Evolutionary conservation across 2,113 vertebrate genomes (phyloP).

Genomic region (Plotosus lineatus): DNA sequence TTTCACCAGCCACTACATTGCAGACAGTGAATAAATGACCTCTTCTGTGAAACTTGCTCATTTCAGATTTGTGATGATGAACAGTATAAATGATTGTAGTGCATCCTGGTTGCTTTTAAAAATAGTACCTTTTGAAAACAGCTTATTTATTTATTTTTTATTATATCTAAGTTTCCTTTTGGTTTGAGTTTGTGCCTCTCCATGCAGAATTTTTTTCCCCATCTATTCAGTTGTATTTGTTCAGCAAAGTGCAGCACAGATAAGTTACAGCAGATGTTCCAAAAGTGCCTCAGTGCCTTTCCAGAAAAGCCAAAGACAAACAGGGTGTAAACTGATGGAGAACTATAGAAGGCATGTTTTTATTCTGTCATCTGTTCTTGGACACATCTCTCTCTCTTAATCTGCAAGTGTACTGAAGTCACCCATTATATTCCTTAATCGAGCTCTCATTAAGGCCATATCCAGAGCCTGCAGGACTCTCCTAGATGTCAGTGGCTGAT

Average conservation of each 20-base stretch:
- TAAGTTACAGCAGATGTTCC: conserved; percentile 9
- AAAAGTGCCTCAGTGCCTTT: conserved; percentile 7
- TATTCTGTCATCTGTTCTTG: conserved; percentile 31
- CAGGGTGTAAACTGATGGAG: conserved; percentile 11
- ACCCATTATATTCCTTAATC: conserved; percentile 5
- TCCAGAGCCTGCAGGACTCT: conserved; percentile 12
- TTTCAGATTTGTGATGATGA: not conserved
- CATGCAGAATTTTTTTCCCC: not conserved
- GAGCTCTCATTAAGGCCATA: conserved; percentile 27
- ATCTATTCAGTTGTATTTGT: conserved; percentile 7
- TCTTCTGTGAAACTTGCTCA: not conserved
- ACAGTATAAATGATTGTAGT: not conserved
- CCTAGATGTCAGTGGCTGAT: conserved; percentile 25
- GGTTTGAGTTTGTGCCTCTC: not conserved
- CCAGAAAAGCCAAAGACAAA: conserved; percentile 16
- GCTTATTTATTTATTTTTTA: not conserved
- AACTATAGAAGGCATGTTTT: not conserved
- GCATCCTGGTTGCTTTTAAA: not conserved
- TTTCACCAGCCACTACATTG: not conserved
- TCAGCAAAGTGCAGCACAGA: not conserved
- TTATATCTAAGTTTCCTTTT: not conserved
- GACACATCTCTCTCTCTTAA: conserved; percentile 21
- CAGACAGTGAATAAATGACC: not conserved
- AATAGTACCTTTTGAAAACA: not conserved
- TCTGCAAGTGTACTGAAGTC: conserved; percentile 15